These are phyloP conservation scores for Acanthisitta chloris DNA, from an alignment of 2,113 vertebrate species.

Conservation along the genomic window DNA sequence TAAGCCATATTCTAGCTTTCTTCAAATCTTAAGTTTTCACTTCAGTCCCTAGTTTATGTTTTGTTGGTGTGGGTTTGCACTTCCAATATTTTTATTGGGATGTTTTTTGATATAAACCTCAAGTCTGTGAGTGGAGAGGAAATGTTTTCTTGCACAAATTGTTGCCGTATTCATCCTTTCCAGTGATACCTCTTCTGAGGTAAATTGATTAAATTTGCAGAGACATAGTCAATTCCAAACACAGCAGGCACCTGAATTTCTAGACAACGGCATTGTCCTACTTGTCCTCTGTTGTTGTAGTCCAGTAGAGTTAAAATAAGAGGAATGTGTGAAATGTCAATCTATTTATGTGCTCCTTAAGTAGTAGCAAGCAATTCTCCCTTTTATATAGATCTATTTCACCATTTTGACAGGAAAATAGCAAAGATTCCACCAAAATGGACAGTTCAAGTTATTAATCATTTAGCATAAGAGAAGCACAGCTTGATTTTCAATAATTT, in stretches of 20 bases:
- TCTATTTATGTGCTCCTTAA: not conserved
- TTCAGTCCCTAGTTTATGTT: not conserved
- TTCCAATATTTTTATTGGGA: not conserved
- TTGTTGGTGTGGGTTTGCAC: not conserved
- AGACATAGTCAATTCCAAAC: conserved; percentile 64
- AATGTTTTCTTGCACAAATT: not conserved
- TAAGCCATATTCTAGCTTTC: not conserved
- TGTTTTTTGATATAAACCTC: not conserved
- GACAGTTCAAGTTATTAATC: not conserved
- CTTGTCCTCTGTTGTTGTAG: conserved; percentile 27
- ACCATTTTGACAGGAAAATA: not conserved
- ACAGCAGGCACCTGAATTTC: conserved; percentile 37
- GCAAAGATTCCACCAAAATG: not conserved
- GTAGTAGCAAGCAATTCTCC: not conserved
- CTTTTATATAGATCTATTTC: not conserved
- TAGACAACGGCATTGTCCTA: not conserved
- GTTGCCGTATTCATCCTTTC: not conserved
- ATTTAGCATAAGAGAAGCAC: not conserved
- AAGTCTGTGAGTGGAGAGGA: conserved; percentile 1
- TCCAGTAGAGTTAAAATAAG: conserved; percentile 5
- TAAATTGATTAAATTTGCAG: conserved; percentile 66
- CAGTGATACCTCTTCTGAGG: conserved; percentile 6
- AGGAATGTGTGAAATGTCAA: not conserved
- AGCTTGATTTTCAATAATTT: conserved; percentile 12
- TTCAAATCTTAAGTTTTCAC: not conserved